phyloP scores from a whole-genome alignment of 1,140 invertebrate genomes.

The Calosoma granatense region DNA sequence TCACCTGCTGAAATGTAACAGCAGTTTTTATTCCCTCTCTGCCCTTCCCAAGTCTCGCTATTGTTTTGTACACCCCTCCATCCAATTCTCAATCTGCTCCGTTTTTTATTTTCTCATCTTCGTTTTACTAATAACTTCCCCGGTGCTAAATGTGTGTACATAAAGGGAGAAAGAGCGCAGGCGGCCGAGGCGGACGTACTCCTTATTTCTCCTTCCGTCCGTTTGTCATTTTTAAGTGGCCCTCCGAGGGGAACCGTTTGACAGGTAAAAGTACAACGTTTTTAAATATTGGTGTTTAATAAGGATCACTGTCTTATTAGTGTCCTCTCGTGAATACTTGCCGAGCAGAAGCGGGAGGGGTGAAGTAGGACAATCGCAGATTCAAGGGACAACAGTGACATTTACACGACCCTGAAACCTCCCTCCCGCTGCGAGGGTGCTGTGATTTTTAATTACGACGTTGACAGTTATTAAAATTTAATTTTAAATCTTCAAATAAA shows the following conservation, averaged over 20 bases:
- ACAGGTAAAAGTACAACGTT: neutral
- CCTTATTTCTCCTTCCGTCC: slow-evolving; percentile 11
- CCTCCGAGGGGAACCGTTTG: slow-evolving; percentile 6
- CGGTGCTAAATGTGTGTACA: slow-evolving; percentile 19
- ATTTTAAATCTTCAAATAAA: neutral
- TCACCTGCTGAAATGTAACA: too few species aligned
- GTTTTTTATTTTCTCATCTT: slow-evolving; percentile 21
- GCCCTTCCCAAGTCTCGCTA: neutral
- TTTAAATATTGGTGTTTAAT: neutral
- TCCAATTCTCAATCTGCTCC: slow-evolving; percentile 20
- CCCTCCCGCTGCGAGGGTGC: neutral
- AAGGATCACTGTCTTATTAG: neutral
- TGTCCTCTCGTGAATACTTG: neutral
- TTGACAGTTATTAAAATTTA: neutral
- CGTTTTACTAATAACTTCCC: slow-evolving; percentile 21
- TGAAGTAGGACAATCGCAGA: too few species aligned
- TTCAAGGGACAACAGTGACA: too few species aligned
- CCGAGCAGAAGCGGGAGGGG: neutral
- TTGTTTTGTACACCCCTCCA: slow-evolving; percentile 16
- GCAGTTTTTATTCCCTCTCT: too few species aligned
- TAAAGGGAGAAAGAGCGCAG: too few species aligned
- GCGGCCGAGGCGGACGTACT: slow-evolving; percentile 13
- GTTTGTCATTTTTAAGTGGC: slow-evolving; percentile 24
- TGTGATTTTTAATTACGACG: neutral
- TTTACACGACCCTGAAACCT: too few species aligned